Percentiles rank a stretch among this genome's conserved stretches.
These are phyloP conservation scores for Varanus komodoensis DNA, from an alignment of 2,113 vertebrate species.

Conservation along the genomic window DNA sequence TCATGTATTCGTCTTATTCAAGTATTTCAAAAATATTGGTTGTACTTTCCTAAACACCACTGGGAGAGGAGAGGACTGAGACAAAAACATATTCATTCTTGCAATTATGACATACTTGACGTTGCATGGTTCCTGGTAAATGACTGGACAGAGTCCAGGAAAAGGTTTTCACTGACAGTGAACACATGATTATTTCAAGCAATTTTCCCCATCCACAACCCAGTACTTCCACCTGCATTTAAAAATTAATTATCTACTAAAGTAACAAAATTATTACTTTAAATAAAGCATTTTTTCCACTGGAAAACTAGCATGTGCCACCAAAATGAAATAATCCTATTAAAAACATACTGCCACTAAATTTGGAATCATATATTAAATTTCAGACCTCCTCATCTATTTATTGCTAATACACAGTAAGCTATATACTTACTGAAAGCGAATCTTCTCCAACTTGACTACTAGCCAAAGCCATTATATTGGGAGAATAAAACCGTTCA, in stretches of 20 bases:
- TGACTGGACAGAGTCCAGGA: not conserved
- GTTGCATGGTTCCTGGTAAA: not conserved
- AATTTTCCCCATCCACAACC: not conserved
- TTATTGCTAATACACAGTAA: not conserved
- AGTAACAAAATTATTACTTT: too few species aligned
- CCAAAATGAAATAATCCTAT: not conserved
- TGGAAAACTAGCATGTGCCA: not conserved
- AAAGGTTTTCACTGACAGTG: not conserved
- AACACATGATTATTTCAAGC: not conserved
- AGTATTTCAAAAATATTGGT: not conserved
- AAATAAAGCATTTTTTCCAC: not conserved
- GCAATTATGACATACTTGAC: not conserved
- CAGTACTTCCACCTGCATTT: not conserved
- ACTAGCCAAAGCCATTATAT: conserved; percentile 96
- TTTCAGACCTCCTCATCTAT: too few species aligned
- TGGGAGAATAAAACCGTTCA: conserved; percentile 97
- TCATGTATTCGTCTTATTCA: not conserved
- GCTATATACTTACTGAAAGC: conserved; percentile 87
- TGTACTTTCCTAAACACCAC: too few species aligned
- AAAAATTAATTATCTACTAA: too few species aligned
- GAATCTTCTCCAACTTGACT: conserved; percentile 99
- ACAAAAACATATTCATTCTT: not conserved
- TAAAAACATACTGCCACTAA: not conserved
- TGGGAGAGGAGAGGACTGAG: not conserved
- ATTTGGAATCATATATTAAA: not conserved